These are phyloP conservation scores for Eupsittula cactorum DNA, from an alignment of 2,113 vertebrate genomes.

Conservation along the genomic window DNA sequence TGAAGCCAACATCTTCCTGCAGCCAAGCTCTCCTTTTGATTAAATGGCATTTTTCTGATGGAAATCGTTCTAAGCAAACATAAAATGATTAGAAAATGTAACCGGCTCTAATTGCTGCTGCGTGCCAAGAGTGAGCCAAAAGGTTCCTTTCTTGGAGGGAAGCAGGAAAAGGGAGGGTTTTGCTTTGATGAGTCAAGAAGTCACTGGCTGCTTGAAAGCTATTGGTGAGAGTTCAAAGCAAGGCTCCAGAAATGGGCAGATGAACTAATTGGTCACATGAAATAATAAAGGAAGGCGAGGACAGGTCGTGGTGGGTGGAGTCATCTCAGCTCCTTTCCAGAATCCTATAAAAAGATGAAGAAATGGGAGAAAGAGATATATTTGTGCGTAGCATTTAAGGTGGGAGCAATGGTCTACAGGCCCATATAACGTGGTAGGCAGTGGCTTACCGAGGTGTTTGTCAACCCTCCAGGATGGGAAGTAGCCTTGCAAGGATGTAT, in stretches of 20 bases:
- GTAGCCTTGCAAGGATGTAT: neutral
- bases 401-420: neutral
- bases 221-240: neutral
- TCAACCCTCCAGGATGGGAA: neutral
- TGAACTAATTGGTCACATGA: neutral
- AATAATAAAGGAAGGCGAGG: neutral
- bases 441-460: neutral
- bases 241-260: neutral
- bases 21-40: neutral
- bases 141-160: neutral
- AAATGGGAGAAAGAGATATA: neutral
- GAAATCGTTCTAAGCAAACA: neutral
- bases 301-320: neutral
- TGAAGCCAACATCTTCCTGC: neutral
- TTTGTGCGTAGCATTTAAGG: neutral
- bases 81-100: neutral
- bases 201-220: neutral
- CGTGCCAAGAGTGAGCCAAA: neutral
- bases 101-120: neutral
- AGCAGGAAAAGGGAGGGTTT: neutral
- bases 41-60: constrained; percentile 14
- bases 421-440: accelerated
- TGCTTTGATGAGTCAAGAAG: neutral
- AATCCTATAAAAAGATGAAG: neutral
- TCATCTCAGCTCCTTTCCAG: neutral